Evolutionary conservation across 2,888 invertebrate genomes (phyloP).

Genomic region (Agriotes lineatus): DNA sequence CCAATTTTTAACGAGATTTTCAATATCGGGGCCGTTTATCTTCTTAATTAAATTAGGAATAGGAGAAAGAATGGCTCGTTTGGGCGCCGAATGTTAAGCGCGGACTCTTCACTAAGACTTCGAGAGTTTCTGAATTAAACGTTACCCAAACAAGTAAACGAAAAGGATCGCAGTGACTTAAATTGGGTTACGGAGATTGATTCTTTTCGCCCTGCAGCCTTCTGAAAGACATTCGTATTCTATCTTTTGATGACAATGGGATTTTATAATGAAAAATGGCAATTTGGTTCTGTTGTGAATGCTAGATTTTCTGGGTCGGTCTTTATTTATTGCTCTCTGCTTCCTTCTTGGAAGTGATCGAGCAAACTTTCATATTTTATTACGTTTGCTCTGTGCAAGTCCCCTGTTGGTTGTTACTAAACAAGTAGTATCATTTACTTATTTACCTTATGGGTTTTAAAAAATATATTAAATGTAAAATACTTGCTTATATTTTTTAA

Average conservation of each 20-base stretch:
- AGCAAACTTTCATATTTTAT: no score
- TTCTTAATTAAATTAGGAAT: slow-evolving; percentile 39
- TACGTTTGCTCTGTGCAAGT: no score
- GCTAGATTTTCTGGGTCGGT: neutral
- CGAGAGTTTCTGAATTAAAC: slow-evolving; percentile 37
- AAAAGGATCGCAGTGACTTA: slow-evolving; percentile 33
- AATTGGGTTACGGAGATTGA: slow-evolving; percentile 42
- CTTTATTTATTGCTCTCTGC: slow-evolving; percentile 5
- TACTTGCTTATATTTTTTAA: no score
- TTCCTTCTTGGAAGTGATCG: no score
- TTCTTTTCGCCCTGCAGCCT: slow-evolving; percentile 24
- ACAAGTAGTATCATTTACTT: no score
- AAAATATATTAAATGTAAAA: no score
- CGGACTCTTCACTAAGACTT: slow-evolving; percentile 31
- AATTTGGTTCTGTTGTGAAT: slow-evolving; percentile 17
- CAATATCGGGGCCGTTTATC: slow-evolving; percentile 31
- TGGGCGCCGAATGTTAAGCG: slow-evolving; percentile 17
- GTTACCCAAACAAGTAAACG: slow-evolving; percentile 41
- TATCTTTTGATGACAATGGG: slow-evolving; percentile 32
- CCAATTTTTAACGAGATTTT: slow-evolving; percentile 21
- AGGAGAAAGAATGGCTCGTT: slow-evolving; percentile 22
- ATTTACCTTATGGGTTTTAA: no score
- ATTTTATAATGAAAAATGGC: slow-evolving; percentile 35
- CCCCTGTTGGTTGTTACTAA: no score
- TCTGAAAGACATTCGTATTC: slow-evolving; percentile 22